Evolutionary conservation across 2,888 invertebrate species (phyloP), one percentile per base, ranked within the genome.

Genomic region (Amiota minor): DNA sequence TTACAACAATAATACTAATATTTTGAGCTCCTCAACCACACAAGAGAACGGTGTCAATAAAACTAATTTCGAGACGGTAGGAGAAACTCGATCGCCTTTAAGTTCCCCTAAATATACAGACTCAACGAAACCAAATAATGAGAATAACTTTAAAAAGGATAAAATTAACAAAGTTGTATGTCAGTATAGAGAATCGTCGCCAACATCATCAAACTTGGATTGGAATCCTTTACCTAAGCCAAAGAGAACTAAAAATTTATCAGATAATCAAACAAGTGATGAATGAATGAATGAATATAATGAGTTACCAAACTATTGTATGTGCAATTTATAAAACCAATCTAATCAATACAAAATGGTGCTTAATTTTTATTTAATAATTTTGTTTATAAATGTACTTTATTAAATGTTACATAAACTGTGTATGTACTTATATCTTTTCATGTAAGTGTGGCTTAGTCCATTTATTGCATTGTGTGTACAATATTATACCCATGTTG

Each of bases 221-320:
- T 90, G 89, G 89, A 90, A 90, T 83, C 90, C 90, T 55, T 76
- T 90, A 68, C 90, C 90, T 47, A 90, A 90, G 73, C 90, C 90
- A 70, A 88, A 89, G 77, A 84, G 90, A 74, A 87, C 87, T 64
- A 88, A 87, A 76, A 84, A 86, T 74, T 65, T 35, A n/a, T 46
- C 18, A 46, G 47, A 65, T 65, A 65, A 47, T 18, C 47, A 65
- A 65, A 9, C 11, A 47, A 18, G 46, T 59, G 59, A 59, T 59
- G 35, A 35, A 35, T 35, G 35, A 35, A 35, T 35, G n/a, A n/a
- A 35, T 35, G 35, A 35, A 6, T 35, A 23, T 23, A 23, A 23
- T 23, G 23, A 23, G 23, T 2, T 35, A 35, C 35, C 35, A 35
- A 35, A 35, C 35, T 35, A 35, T 35, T 35, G 35, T 35, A 35